Evolutionary conservation across 2,888 invertebrate species (phyloP), one percentile per base, ranked within the genome.

Genomic region (Geotrupes spiniger): DNA sequence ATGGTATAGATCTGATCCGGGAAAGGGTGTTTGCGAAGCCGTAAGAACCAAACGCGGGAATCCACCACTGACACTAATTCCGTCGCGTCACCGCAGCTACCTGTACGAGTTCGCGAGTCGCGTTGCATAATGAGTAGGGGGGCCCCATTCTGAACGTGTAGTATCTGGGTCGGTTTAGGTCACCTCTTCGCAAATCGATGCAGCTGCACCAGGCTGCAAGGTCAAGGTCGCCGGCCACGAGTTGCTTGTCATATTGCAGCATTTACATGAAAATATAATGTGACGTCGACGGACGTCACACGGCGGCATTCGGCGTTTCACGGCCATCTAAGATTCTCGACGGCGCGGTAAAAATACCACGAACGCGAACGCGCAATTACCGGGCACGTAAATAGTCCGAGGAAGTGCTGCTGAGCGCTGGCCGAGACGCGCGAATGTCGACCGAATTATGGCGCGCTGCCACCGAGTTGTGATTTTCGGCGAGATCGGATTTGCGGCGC

Each of bases 121-220:
- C 29, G 49, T 42, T 48, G 51, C 48, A 52, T 46, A 29, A 9
- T 9, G 15, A 15, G 33, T 33, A 15, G 33, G 2, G 29, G 29
- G 33, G 33, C 14, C 8, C 27, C 40, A 40, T 40, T 40, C 40
- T 40, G 27, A 40, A 40, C 26, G 27, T 12, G 25, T n/a, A 36
- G 17, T 38, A 43, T 39, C 49, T 47, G 33, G 53, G 47, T 53
- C 47, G 47, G 49, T 46, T 50, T 50, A 39, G 65, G 66, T 66
- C 63, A 64, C 65, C 64, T 62, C 62, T 60, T 59, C 61, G 59
- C 62, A 62, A 67, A 68, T 68, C 68, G 66, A 68, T 68, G 66
- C 65, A 68, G 68, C 66, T 64, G 61, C 60, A 61, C 61, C 63
- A 61, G 63, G 63, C 63, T 51, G 58, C 66, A 66, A 65, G 65